Evolutionary conservation across 2,797 vertebrate genomes (phyloP).

Genomic region (Alosa sapidissima): DNA sequence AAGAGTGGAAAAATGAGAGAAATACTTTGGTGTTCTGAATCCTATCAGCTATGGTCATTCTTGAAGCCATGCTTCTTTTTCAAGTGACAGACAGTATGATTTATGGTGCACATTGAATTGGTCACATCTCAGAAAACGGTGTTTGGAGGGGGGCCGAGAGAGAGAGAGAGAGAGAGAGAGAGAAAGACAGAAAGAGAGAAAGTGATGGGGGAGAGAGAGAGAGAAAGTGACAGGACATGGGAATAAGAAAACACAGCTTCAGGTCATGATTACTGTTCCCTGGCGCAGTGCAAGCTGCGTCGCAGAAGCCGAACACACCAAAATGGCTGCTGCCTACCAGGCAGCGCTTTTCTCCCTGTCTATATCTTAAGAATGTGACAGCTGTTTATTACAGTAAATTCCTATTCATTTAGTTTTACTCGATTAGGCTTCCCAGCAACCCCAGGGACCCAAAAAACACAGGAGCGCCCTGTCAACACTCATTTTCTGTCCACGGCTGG

Average conservation of each 20-base stretch:
- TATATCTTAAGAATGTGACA: conserved; percentile 2
- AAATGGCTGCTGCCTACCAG: not conserved
- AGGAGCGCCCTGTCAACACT: conserved; percentile 14
- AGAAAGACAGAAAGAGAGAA: conserved; percentile 10
- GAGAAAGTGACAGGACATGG: not conserved
- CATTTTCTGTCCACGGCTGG: not conserved
- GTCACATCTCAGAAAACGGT: conserved; percentile 21
- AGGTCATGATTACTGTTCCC: conserved; percentile 21
- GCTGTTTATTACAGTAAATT: conserved; percentile 26
- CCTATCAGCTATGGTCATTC: conserved; percentile 24
- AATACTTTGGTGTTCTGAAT: conserved; percentile 19
- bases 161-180: not conserved
- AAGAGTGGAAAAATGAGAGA: conserved; percentile 1
- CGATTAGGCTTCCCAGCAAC: not conserved
- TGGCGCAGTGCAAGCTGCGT: not conserved
- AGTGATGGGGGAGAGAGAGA: conserved; percentile 7
- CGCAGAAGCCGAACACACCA: not conserved
- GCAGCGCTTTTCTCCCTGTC: not conserved
- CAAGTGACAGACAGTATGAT: conserved; percentile 21
- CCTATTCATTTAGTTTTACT: conserved; percentile 1
- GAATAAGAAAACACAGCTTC: conserved; percentile 8
- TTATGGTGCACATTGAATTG: conserved; percentile 18
- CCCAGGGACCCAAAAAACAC: not conserved
- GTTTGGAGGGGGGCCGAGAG: not conserved
- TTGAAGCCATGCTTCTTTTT: conserved; percentile 24